Conservation (phyloP, 2,888 invertebrate genomes). For the Pristionchus fissidentatus region DNA sequence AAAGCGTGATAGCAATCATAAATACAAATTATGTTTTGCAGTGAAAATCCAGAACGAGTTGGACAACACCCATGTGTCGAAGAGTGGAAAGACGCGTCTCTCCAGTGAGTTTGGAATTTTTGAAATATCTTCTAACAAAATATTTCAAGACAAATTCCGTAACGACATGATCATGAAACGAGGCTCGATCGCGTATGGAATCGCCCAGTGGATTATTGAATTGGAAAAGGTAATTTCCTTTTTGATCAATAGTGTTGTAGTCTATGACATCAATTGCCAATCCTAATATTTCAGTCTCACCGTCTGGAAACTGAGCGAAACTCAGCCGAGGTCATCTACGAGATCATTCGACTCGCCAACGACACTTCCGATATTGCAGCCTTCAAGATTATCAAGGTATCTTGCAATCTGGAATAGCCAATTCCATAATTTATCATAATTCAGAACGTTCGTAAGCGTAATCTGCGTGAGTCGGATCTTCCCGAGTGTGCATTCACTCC, state of each 20-base stretch:
- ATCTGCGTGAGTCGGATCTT: background rate
- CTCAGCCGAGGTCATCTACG: constrained; percentile 15
- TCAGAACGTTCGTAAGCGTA: constrained; percentile 19
- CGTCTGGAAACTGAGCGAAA: constrained; percentile 31
- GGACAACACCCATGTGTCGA: constrained; percentile 4
- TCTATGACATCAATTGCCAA: no score
- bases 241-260: background rate
- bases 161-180: constrained; percentile 8
- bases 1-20: no score
- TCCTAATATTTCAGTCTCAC: background rate
- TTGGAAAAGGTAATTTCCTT: background rate
- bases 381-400: constrained; percentile 24
- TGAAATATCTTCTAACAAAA: no score
- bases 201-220: constrained; percentile 8
- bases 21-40: no score
- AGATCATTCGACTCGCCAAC: constrained; percentile 19
- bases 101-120: background rate
- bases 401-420: background rate
- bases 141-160: background rate
- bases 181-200: constrained; percentile 4
- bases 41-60: background rate
- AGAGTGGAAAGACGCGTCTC: background rate
- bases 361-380: constrained; percentile 9
- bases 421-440: background rate
- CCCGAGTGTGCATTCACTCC: background rate